These are phyloP conservation scores for Champsocephalus esox DNA, from an alignment of 2,797 vertebrate genomes.

Conservation along the genomic window DNA sequence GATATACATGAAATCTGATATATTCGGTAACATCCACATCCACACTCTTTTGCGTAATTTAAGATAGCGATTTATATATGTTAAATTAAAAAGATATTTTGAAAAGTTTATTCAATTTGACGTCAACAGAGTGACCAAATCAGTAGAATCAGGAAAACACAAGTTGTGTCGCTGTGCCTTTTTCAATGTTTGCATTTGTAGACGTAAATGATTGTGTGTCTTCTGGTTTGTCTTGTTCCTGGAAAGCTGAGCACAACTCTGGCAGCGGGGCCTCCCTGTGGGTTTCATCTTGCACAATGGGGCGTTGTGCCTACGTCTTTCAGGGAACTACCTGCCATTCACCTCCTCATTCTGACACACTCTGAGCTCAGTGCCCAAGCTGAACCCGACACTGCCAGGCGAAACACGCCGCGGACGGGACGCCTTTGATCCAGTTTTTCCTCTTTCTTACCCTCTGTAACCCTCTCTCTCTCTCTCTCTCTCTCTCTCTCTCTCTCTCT, in stretches of 20 bases:
- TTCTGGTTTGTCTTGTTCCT: constrained; percentile 58
- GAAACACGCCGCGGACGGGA: constrained; percentile 17
- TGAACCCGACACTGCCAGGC: constrained; percentile 51
- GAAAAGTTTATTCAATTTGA: neutral
- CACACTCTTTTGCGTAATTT: neutral
- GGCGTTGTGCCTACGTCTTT: constrained; percentile 41
- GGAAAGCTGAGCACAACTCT: constrained; percentile 57
- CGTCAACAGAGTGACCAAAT: neutral
- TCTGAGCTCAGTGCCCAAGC: constrained; percentile 3
- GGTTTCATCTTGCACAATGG: constrained; percentile 62
- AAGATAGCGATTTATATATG: neutral
- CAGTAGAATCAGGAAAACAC: constrained; percentile 7
- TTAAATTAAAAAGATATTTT: neutral
- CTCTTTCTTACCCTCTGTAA: constrained; percentile 29
- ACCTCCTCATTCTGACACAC: constrained; percentile 52
- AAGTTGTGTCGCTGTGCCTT: neutral
- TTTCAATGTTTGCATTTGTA: neutral
- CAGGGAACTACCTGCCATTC: constrained; percentile 64
- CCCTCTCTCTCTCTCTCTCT: constrained; percentile 29
- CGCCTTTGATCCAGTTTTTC: constrained; percentile 45
- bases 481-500: too few species aligned
- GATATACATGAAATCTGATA: constrained; percentile 4
- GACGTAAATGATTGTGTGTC: constrained; percentile 27
- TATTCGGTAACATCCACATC: neutral
- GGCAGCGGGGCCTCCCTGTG: constrained; percentile 44